Conservation (phyloP, 2,797 vertebrate species). For the Mionectes olivaceus region DNA sequence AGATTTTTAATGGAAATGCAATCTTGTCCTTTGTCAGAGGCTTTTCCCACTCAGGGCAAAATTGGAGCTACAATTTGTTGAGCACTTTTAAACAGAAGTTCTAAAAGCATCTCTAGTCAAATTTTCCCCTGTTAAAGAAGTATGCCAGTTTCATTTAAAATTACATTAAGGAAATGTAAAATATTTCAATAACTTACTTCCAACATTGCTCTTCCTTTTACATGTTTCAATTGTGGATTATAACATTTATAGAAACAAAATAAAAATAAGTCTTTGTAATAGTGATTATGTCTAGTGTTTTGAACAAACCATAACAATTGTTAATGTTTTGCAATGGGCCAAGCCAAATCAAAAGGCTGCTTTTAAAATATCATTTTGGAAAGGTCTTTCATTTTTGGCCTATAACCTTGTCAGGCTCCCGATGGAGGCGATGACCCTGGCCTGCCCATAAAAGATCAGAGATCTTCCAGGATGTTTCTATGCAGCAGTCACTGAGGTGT, state of each 20-base stretch:
- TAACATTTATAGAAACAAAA: background rate
- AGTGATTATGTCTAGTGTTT: background rate
- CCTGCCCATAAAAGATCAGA: background rate
- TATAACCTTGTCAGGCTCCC: background rate
- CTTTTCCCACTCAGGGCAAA: background rate
- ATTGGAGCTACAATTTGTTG: background rate
- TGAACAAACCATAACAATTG: background rate
- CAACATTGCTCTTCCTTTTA: background rate
- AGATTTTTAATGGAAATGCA: conserved; percentile 11
- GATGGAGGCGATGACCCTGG: background rate
- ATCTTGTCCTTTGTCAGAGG: background rate
- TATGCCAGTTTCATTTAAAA: background rate
- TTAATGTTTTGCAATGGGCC: background rate
- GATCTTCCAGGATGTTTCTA: background rate
- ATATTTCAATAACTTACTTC: background rate
- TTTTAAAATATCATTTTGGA: background rate
- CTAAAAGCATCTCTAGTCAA: background rate
- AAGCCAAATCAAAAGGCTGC: background rate
- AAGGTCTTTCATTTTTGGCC: background rate
- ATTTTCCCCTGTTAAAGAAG: background rate
- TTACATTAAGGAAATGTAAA: background rate
- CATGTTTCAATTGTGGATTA: background rate
- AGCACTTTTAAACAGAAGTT: background rate
- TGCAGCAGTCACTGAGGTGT: background rate
- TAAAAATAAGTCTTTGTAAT: background rate